Percentiles rank a stretch among this genome's conserved stretches.
Evolutionary conservation across 2,797 vertebrate species (phyloP).

Genomic region (Chelon auratus): DNA sequence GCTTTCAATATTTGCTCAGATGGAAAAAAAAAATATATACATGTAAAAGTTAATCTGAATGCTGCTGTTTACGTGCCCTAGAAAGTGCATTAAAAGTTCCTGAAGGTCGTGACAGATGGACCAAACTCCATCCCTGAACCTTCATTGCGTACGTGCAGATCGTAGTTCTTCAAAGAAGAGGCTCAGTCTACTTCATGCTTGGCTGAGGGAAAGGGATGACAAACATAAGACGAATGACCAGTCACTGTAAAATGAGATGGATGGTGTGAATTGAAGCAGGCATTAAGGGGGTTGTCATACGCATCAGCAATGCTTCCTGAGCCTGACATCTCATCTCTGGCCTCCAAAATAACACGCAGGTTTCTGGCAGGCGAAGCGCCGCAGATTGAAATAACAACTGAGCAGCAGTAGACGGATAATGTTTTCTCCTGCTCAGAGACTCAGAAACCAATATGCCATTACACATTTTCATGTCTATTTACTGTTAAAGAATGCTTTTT

Average conservation of each 20-base stretch:
- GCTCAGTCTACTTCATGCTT: constrained; percentile 65
- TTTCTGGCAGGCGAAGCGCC: constrained; percentile 47
- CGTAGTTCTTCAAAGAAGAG: constrained; percentile 21
- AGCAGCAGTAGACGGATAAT: constrained; percentile 38
- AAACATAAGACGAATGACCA: constrained; percentile 77
- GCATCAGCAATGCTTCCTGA: constrained; percentile 65
- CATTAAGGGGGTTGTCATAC: constrained; percentile 65
- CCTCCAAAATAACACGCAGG: constrained; percentile 57
- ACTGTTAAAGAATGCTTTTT: background rate
- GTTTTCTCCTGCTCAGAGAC: constrained; percentile 43
- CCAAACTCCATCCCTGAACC: constrained; percentile 19
- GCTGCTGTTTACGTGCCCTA: too few species aligned
- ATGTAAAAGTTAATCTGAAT: background rate
- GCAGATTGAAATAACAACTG: constrained; percentile 61
- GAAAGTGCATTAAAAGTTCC: background rate
- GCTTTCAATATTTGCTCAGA: background rate
- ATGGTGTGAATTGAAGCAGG: constrained; percentile 69
- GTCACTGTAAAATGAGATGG: constrained; percentile 75
- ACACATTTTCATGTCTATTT: constrained; percentile 7
- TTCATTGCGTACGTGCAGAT: constrained; percentile 63
- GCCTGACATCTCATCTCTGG: constrained; percentile 49
- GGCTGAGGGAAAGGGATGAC: constrained; percentile 72
- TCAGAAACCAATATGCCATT: constrained; percentile 11
- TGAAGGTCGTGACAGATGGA: constrained; percentile 3
- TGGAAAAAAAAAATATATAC: background rate